phyloP scores from a whole-genome alignment of 2,888 invertebrate genomes.

The Gisinianus flammeolus region DNA sequence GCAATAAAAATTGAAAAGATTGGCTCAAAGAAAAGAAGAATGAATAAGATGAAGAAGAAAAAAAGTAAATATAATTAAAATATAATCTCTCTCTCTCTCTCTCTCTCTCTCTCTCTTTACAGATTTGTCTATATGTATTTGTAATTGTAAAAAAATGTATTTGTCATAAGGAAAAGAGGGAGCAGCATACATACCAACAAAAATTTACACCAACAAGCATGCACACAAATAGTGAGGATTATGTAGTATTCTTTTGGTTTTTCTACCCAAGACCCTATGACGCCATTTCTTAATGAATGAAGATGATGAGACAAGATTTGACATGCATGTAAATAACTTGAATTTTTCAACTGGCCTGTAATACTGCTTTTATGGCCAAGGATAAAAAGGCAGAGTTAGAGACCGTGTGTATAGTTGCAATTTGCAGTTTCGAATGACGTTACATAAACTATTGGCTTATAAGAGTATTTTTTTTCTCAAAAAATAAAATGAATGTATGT shows the following conservation, averaged over 20 bases:
- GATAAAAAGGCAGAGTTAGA: not conserved
- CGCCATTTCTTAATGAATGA: slow-evolving; percentile 1
- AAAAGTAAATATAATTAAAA: not conserved
- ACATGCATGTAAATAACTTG: not conserved
- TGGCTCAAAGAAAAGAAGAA: not conserved
- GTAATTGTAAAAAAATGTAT: too few relatives aligned
- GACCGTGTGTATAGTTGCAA: not conserved
- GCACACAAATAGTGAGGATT: not conserved
- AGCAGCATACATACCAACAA: not conserved
- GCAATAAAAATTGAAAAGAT: not conserved
- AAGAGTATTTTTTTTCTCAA: too few relatives aligned
- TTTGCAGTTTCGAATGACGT: not conserved
- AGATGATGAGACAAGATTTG: not conserved
- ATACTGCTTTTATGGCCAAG: not conserved
- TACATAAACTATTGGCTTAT: not conserved
- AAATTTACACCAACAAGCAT: not conserved
- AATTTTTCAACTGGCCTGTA: not conserved
- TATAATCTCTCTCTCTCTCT: not conserved
- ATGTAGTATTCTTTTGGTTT: not conserved
- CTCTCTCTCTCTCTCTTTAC: too few relatives aligned
- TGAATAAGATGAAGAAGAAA: not conserved
- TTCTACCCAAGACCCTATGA: not conserved
- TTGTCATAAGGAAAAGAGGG: not conserved
- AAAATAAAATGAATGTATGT: too few relatives aligned
- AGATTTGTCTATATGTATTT: too few relatives aligned